Base-by-base conservation (phyloP, 2,113 vertebrate genomes). In the Phrynosoma platyrhinos region DNA sequence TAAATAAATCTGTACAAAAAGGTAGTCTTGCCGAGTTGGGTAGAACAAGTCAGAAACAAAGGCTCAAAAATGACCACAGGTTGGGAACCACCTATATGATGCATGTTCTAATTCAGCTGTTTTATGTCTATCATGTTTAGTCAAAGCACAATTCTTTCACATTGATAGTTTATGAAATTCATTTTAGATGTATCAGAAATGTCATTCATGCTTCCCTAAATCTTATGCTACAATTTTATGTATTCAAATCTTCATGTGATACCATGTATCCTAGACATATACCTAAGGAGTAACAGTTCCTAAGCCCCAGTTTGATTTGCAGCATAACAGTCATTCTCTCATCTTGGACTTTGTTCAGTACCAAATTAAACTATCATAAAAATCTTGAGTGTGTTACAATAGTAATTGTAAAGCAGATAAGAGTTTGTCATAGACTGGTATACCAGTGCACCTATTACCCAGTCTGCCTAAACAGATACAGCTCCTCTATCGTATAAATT, bases 321-420 rank as follows among this genome's bases (percentile, higher is more conserved):
- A 58, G 32, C 5, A 12, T 55, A 69, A 71, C 18, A 77, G 84
- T 21, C 36, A 55, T 84, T 74, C 5, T n/a, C 12, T 81, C 32
- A 62, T 81, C 68, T 18, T 42, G 40, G 86, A n/a, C 53, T 82
- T 82, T 87, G 53, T 87, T 75, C 79, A 87, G 18, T 74, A 58
- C 23, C 40, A 74, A 68, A 71, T 78, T 81, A 47, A 87, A 87
- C 20, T n/a, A 47, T 47, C 58, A 75, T 75, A 42, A 75, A 82
- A 81, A 62, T 16, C 12, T 23, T 72, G 79, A n/a, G 53, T 75
- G 16, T 58, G 71, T 55, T 80, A 81, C 25, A 64, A 64, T 2
- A 75, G 68, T 71, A 8, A 30, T 53, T 86, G 47, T 25, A 71
- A 80, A 74, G 40, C 13, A 81, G 9, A 25, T 27, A 77, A 32